Conservation (phyloP, 2,888 invertebrate genomes). For the Ligdia adustata region DNA sequence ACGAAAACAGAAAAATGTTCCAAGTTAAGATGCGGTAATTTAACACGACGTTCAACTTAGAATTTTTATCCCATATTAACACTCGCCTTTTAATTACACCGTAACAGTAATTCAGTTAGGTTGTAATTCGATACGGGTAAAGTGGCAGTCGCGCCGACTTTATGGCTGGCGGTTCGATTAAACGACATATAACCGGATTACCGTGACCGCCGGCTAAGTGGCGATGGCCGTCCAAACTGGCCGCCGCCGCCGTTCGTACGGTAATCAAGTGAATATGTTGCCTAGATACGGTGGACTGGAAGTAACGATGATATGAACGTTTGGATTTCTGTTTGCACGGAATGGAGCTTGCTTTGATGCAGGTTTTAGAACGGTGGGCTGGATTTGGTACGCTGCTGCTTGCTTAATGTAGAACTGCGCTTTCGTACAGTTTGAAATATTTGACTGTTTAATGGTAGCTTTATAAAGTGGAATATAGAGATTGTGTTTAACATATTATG, state of each 20-base stretch:
- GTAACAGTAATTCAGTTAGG: constrained; percentile 21
- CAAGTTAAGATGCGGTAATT: neutral
- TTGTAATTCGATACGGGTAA: constrained; percentile 40
- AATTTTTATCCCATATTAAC: constrained; percentile 15
- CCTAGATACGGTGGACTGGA: constrained; percentile 15
- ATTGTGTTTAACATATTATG: too few relatives aligned
- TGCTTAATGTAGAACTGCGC: neutral
- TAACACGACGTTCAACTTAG: neutral
- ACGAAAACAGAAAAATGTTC: neutral
- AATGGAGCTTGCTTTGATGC: constrained; percentile 13
- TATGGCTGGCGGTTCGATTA: constrained; percentile 67
- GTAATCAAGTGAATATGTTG: constrained; percentile 45
- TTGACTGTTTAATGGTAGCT: too few relatives aligned
- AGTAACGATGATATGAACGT: constrained; percentile 15
- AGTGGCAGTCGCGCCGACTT: constrained; percentile 54
- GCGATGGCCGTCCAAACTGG: constrained; percentile 55
- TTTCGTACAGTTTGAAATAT: too few relatives aligned
- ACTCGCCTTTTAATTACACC: constrained; percentile 21
- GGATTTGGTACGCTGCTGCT: too few relatives aligned
- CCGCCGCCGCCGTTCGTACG: constrained; percentile 36
- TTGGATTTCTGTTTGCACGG: constrained; percentile 1
- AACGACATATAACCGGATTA: constrained; percentile 74
- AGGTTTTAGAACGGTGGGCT: neutral
- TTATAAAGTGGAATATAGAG: too few relatives aligned
- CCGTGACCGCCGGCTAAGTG: constrained; percentile 71